A percentile compares a stretch with the other conserved stretches of the same genome.
Conservation (phyloP, 2,113 vertebrate genomes). For the Crotalus horridus region DNA sequence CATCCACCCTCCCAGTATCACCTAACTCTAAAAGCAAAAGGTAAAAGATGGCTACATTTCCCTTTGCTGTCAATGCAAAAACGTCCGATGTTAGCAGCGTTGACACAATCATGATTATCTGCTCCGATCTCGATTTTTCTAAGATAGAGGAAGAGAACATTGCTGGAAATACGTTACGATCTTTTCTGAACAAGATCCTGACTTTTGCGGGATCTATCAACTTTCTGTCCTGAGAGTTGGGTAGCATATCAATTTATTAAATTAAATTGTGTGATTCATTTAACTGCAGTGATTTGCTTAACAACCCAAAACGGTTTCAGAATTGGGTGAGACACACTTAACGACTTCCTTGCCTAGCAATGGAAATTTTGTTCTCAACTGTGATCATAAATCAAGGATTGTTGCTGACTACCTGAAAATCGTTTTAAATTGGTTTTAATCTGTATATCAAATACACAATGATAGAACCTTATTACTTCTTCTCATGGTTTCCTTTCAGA, state of each 20-base stretch:
- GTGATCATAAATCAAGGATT: not conserved
- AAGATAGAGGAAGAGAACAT: not conserved
- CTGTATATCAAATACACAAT: not conserved
- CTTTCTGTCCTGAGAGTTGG: not conserved
- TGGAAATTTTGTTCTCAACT: not conserved
- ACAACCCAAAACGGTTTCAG: not conserved
- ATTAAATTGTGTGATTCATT: not conserved
- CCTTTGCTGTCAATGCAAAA: no score
- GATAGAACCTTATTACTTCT: not conserved
- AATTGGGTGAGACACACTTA: not conserved
- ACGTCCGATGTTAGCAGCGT: no score
- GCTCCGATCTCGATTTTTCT: not conserved
- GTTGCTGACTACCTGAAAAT: not conserved
- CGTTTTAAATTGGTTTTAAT: not conserved
- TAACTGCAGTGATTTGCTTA: not conserved
- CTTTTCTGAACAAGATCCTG: not conserved
- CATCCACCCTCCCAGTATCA: no score
- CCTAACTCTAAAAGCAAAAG: no score
- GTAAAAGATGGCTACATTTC: no score
- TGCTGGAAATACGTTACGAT: not conserved
- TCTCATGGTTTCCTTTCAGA: not conserved
- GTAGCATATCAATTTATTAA: not conserved
- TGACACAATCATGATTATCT: not conserved
- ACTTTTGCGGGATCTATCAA: not conserved
- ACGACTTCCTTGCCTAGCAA: not conserved